Conservation (phyloP, 2,113 vertebrate species). For the Nematolebias whitei region DNA sequence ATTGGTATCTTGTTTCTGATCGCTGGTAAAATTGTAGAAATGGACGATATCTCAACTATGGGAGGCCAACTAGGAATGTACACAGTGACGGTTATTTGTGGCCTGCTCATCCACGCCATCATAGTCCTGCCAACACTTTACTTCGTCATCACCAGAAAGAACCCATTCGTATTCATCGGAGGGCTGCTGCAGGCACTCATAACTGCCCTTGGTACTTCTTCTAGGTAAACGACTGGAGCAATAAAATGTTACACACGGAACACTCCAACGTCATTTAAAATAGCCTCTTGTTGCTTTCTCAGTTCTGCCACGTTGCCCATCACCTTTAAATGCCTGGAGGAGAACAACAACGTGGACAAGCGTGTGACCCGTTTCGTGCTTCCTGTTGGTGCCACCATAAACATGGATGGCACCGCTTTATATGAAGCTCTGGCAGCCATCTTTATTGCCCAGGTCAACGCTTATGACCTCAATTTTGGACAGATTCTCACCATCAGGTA, state of each 20-base stretch:
- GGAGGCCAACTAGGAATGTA: constrained; percentile 97
- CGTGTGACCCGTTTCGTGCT: constrained; percentile 94
- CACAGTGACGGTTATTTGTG: constrained; percentile 90
- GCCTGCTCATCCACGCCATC: constrained; percentile 88
- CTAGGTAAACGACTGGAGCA: constrained; percentile 81
- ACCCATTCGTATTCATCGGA: constrained; percentile 91
- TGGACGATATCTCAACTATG: constrained; percentile 92
- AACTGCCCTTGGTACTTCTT: constrained; percentile 95
- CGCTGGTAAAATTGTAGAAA: constrained; percentile 97
- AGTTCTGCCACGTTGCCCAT: constrained; percentile 95
- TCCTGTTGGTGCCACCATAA: constrained; percentile 94
- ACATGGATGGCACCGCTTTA: constrained; percentile 95
- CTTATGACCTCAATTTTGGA: constrained; percentile 91
- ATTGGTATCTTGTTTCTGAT: constrained; percentile 97
- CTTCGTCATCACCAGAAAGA: constrained; percentile 91
- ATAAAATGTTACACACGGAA: neutral
- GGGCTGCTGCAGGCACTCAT: constrained; percentile 94
- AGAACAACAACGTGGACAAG: constrained; percentile 93
- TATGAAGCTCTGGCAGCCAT: constrained; percentile 96
- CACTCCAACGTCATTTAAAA: neutral
- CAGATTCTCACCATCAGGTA: constrained; percentile 99
- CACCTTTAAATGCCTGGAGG: constrained; percentile 95
- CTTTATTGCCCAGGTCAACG: constrained; percentile 97
- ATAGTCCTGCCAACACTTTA: constrained; percentile 91
- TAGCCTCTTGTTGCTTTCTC: constrained; percentile 11